These are phyloP conservation scores for Necrosyrtes monachus DNA, from an alignment of 2,797 vertebrate species.

Conservation along the genomic window DNA sequence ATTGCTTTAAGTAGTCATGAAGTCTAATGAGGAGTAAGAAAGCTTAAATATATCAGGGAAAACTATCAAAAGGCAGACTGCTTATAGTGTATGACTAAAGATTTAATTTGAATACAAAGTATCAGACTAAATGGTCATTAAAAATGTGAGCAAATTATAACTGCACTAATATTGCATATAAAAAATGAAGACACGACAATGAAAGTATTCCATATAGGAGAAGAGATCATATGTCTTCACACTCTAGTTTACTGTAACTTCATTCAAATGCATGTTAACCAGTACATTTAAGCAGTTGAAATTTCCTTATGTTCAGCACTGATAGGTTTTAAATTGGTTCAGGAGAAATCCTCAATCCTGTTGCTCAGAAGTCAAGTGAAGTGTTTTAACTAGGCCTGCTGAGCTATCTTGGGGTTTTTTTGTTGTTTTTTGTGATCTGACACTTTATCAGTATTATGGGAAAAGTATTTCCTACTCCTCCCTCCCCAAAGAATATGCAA, in stretches of 20 bases:
- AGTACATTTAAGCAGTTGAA: background rate
- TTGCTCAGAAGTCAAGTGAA: background rate
- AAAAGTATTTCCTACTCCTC: background rate
- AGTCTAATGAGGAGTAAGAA: background rate
- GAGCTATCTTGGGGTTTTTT: background rate
- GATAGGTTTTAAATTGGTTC: background rate
- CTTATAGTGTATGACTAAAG: background rate
- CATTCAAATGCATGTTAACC: background rate
- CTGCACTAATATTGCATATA: background rate
- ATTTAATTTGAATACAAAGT: background rate
- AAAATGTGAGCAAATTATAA: background rate
- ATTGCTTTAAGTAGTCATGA: background rate
- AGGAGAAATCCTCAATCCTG: background rate
- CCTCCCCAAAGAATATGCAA: background rate
- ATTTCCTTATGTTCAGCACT: background rate
- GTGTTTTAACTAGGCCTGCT: background rate
- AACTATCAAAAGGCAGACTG: background rate
- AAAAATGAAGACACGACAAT: background rate
- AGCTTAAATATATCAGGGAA: background rate
- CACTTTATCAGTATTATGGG: background rate
- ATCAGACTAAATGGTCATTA: background rate
- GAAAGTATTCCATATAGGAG: background rate
- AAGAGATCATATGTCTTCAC: background rate
- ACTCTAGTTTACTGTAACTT: background rate
- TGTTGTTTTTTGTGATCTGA: background rate